phyloP scores from a whole-genome alignment of 2,797 vertebrate genomes.

The Girardinus metallicus region DNA sequence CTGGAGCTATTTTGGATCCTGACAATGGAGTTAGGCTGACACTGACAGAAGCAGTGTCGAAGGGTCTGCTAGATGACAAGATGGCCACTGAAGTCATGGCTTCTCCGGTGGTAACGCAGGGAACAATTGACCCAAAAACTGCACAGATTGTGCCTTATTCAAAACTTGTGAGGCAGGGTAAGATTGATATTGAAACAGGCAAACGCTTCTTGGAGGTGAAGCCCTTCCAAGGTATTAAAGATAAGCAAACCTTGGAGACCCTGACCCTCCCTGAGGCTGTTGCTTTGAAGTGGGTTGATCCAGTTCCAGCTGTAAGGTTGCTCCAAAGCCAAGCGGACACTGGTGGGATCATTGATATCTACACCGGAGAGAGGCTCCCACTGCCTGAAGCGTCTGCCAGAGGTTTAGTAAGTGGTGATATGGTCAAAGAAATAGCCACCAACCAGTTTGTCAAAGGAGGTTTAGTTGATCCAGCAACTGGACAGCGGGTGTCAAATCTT shows the following conservation, averaged over 20 bases:
- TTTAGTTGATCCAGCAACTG: conserved; percentile 77
- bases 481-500: conserved; percentile 75
- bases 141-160: conserved; percentile 87
- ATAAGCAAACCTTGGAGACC: conserved; percentile 59
- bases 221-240: conserved; percentile 83
- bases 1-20: conserved; percentile 78
- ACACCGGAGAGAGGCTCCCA: conserved; percentile 80
- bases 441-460: conserved; percentile 85
- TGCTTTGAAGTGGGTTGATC: conserved; percentile 81
- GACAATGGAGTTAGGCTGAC: conserved; percentile 78
- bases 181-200: conserved; percentile 91
- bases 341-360: conserved; percentile 86
- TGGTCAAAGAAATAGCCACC: conserved; percentile 81
- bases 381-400: conserved; percentile 81
- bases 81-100: conserved; percentile 70
- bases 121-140: conserved; percentile 85
- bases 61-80: conserved; percentile 77
- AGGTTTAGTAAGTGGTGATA: conserved; percentile 82
- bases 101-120: conserved; percentile 74
- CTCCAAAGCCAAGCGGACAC: conserved; percentile 88
- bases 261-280: conserved; percentile 82
- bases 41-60: conserved; percentile 78
- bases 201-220: conserved; percentile 90
- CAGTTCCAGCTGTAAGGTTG: conserved; percentile 80
- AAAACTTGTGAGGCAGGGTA: conserved; percentile 88